Conservation (phyloP, 2,113 vertebrate species). For the Psophia crepitans region DNA sequence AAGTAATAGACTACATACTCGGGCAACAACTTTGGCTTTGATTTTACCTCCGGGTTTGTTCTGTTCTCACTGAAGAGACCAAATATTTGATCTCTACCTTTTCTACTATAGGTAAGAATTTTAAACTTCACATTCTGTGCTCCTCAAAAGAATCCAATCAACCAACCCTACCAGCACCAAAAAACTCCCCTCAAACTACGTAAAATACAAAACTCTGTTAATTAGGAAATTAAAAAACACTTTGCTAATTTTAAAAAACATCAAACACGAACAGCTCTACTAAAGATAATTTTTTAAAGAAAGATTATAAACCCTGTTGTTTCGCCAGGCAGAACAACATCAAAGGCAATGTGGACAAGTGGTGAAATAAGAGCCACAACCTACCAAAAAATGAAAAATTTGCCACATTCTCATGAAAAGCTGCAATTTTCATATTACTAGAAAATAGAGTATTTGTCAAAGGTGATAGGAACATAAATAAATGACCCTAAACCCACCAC, state of each 20-base stretch:
- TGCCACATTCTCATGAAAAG: not conserved
- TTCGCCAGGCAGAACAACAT: not conserved
- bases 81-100: not conserved
- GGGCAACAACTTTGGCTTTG: not conserved
- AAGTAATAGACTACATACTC: not conserved
- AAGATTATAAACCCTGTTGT: not conserved
- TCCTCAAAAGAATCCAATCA: not conserved
- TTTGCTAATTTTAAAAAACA: not conserved
- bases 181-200: rapidly evolving
- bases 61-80: not conserved
- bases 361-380: not conserved
- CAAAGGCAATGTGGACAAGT: not conserved
- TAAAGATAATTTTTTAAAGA: not conserved
- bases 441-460: not conserved
- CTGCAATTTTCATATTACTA: not conserved
- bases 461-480: not conserved
- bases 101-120: not conserved
- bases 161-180: not conserved
- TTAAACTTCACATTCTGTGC: not conserved
- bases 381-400: not conserved
- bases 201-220: not conserved
- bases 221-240: not conserved
- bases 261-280: not conserved
- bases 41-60: not conserved
- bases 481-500: not conserved